These are phyloP conservation scores for Carassius carassius DNA, from an alignment of 2,113 vertebrate genomes.

Conservation along the genomic window DNA sequence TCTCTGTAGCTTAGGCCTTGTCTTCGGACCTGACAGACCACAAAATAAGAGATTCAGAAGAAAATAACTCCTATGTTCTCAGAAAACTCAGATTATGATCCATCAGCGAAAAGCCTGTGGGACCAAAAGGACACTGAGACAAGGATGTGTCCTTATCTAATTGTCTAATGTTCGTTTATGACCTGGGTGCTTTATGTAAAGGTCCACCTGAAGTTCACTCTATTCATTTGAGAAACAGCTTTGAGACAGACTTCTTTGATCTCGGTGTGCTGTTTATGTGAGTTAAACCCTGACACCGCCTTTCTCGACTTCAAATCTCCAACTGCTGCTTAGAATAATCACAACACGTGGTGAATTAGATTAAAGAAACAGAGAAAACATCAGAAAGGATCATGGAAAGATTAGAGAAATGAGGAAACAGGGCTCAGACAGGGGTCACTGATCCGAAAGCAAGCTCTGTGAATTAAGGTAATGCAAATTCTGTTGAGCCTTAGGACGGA, in stretches of 20 bases:
- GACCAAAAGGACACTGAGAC: neutral
- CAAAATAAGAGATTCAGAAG: no score
- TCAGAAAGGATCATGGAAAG: conserved; percentile 35
- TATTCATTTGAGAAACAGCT: conserved; percentile 11
- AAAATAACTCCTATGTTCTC: neutral
- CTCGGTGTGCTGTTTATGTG: neutral
- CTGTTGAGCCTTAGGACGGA: neutral
- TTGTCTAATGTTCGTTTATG: conserved; percentile 8
- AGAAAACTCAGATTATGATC: neutral
- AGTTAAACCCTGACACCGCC: conserved; percentile 28
- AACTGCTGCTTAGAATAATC: conserved; percentile 36
- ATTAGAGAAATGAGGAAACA: conserved; percentile 24
- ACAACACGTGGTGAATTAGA: conserved; percentile 6
- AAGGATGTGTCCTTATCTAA: neutral
- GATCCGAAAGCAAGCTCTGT: neutral
- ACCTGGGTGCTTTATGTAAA: neutral
- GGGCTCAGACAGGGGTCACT: neutral
- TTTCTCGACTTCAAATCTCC: conserved; percentile 30
- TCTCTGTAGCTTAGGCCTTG: neutral
- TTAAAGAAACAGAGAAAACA: conserved; percentile 33
- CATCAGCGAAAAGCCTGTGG: neutral
- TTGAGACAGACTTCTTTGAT: conserved; percentile 31
- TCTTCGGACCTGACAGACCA: neutral
- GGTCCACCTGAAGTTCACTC: neutral
- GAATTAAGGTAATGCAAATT: neutral